These are phyloP conservation scores for Parauchenoglanis punctatus DNA, from an alignment of 2,797 vertebrate genomes.

Conservation along the genomic window DNA sequence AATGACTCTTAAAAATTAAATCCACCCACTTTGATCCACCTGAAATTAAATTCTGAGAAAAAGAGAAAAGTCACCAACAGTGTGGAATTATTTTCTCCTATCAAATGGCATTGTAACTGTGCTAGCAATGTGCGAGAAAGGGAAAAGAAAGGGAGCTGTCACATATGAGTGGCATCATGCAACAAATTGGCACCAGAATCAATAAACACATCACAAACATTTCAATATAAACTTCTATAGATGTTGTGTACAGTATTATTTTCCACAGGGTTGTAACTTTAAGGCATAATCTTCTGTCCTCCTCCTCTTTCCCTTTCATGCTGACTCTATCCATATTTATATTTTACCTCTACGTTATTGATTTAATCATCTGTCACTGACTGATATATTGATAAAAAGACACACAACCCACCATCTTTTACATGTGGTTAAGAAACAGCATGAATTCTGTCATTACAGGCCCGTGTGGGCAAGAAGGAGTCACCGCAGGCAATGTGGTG, in stretches of 20 bases:
- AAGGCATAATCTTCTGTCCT: slow-evolving; percentile 16
- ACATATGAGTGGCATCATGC: neutral
- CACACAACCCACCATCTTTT: neutral
- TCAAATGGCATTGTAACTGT: neutral
- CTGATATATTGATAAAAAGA: slow-evolving; percentile 42
- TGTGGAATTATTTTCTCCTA: neutral
- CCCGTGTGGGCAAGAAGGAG: slow-evolving; percentile 6
- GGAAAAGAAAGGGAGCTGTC: neutral
- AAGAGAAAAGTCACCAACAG: neutral
- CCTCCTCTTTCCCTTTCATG: slow-evolving; percentile 2
- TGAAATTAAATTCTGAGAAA: neutral
- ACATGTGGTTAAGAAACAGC: slow-evolving; percentile 30
- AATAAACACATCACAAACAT: neutral
- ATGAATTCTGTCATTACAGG: slow-evolving; percentile 33
- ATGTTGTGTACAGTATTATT: neutral
- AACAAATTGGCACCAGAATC: neutral
- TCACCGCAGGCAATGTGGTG: slow-evolving; percentile 19
- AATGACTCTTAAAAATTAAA: neutral
- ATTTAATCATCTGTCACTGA: slow-evolving; percentile 38
- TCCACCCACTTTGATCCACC: neutral
- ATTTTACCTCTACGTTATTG: slow-evolving; percentile 12
- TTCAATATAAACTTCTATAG: neutral
- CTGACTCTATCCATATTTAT: slow-evolving; percentile 28
- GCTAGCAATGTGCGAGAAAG: neutral
- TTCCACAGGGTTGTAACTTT: slow-evolving; percentile 6